Evolutionary conservation across 1,140 invertebrate species (phyloP).

Genomic region (Drosophila busckii): DNA sequence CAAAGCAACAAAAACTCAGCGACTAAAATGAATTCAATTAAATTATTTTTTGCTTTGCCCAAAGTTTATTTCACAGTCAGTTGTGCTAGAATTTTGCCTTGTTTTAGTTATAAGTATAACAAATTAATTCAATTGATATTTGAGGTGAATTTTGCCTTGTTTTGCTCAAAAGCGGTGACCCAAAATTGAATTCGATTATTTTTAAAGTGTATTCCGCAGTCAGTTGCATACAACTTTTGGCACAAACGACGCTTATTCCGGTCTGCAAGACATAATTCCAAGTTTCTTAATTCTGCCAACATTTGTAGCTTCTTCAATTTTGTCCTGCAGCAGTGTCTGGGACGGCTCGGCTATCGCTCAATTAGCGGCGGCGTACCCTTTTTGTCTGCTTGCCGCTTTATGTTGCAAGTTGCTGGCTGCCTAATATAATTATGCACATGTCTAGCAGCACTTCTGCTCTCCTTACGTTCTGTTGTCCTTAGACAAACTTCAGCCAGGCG

Average conservation of each 20-base stretch:
- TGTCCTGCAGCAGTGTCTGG: conserved; percentile 50
- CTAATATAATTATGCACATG: conserved; percentile 69
- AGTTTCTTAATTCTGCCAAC: neutral
- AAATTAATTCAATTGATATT: too few relatives aligned
- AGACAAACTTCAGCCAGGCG: conserved; percentile 62
- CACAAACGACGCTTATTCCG: conserved; percentile 50
- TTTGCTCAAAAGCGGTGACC: too few relatives aligned
- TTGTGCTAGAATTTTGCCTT: too few relatives aligned
- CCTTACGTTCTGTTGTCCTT: conserved; percentile 36
- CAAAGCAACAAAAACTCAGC: too few relatives aligned
- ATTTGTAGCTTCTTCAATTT: conserved; percentile 24
- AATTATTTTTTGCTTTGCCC: too few relatives aligned
- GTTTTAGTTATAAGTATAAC: too few relatives aligned
- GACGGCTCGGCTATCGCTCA: conserved; percentile 6
- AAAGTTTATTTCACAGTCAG: too few relatives aligned
- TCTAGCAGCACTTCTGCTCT: conserved; percentile 35
- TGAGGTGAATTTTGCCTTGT: too few relatives aligned
- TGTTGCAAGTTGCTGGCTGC: neutral
- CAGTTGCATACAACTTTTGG: conserved; percentile 18
- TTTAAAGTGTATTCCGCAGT: too few relatives aligned
- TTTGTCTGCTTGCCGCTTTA: conserved; percentile 25
- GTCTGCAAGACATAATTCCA: conserved; percentile 58
- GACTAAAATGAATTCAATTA: too few relatives aligned
- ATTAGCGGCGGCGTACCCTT: conserved; percentile 49
- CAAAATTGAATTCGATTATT: too few relatives aligned